A percentile compares a stretch with the other conserved stretches of the same genome.
Evolutionary conservation across 2,888 invertebrate genomes (phyloP).

Genomic region (Mesorhabditis belari): DNA sequence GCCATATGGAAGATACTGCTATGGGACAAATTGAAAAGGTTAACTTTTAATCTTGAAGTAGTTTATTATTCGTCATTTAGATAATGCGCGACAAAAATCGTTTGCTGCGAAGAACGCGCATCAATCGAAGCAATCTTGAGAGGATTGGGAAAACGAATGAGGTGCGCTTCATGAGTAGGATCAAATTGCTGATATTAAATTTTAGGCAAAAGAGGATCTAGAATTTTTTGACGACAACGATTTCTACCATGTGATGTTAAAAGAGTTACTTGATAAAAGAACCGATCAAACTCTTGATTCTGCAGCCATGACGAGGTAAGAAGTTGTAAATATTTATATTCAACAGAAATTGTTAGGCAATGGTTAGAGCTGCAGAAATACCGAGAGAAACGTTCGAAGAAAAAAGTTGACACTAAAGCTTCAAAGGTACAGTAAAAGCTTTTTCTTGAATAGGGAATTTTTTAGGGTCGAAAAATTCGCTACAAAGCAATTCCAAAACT

Average conservation of each 20-base stretch:
- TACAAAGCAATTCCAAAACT: conserved; percentile 55
- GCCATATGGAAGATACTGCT: no score
- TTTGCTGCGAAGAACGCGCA: conserved; percentile 71
- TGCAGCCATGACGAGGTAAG: conserved; percentile 68
- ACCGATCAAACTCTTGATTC: conserved; percentile 69
- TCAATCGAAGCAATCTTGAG: conserved; percentile 70
- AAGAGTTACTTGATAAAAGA: conserved; percentile 85
- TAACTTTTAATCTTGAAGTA: no score
- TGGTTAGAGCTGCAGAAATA: conserved; percentile 86
- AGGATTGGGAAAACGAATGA: conserved; percentile 61
- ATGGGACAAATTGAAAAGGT: no score
- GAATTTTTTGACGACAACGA: conserved; percentile 88
- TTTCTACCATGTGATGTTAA: conserved; percentile 85
- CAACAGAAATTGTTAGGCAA: conserved; percentile 60
- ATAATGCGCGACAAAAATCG: conserved; percentile 72
- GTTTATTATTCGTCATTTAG: no score
- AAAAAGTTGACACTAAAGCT: conserved; percentile 80
- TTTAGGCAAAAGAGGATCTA: conserved; percentile 15
- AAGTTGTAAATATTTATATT: not conserved
- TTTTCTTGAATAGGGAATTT: no score
- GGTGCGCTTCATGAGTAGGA: no score
- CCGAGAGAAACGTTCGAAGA: conserved; percentile 74
- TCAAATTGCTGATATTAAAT: no score
- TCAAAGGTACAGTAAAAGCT: no score
- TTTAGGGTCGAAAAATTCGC: conserved; percentile 73